Conservation (phyloP, 2,888 invertebrate genomes). For the Thumatha senex region DNA sequence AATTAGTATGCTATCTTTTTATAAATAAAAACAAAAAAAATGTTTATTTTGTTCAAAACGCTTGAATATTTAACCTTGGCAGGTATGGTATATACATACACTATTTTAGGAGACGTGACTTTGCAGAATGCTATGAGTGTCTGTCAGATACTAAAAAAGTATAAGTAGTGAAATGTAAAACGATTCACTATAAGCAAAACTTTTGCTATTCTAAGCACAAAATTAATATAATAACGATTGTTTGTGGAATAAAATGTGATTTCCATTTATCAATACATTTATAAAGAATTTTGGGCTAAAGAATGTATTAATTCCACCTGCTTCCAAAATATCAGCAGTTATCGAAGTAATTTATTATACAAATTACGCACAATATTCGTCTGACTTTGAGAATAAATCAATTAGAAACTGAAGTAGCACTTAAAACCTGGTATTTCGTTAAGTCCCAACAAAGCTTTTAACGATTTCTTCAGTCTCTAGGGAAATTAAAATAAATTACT, state of each 20-base stretch:
- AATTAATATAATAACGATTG: no score
- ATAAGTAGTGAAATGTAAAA: no score
- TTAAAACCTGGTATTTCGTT: conserved; percentile 38
- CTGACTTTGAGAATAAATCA: conserved; percentile 26
- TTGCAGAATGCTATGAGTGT: no score
- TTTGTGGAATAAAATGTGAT: background rate
- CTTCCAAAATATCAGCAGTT: conserved; percentile 16
- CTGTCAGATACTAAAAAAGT: no score
- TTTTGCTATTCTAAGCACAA: no score
- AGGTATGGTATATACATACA: no score
- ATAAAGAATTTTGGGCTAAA: conserved; percentile 22
- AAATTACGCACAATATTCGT: conserved; percentile 24
- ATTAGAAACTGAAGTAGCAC: conserved; percentile 37
- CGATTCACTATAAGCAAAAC: no score
- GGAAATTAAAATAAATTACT: conserved; percentile 75
- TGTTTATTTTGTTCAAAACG: no score
- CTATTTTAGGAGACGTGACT: no score
- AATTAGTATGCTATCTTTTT: no score
- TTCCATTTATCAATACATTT: conserved; percentile 14
- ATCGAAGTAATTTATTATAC: conserved; percentile 23
- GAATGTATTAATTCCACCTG: conserved; percentile 28
- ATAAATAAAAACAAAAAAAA: no score
- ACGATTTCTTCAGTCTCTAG: conserved; percentile 67
- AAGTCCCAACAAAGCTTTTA: conserved; percentile 63
- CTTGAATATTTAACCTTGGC: no score